These are phyloP conservation scores for Galerucella pusilla DNA, from an alignment of 2,888 invertebrate species.

Conservation along the genomic window DNA sequence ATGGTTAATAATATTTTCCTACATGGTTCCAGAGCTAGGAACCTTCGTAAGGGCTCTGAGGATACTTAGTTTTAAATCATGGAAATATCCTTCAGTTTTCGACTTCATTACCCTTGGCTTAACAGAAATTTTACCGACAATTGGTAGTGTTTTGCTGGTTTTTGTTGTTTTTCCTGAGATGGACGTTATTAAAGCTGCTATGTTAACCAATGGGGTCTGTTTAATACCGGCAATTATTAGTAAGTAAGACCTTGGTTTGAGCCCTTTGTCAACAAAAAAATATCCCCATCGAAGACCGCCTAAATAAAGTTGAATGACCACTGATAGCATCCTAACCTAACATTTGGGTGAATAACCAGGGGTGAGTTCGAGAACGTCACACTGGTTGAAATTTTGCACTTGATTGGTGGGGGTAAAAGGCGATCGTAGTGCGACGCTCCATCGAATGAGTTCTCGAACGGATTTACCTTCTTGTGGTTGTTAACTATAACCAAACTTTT, in stretches of 20 bases:
- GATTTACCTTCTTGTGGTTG: too few species aligned
- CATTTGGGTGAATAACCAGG: too few species aligned
- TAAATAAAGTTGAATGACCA: too few species aligned
- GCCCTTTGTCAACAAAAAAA: too few species aligned
- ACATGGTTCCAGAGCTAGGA: slow-evolving; percentile 80
- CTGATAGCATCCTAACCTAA: too few species aligned
- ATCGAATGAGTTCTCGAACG: too few species aligned
- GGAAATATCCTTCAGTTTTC: slow-evolving; percentile 67
- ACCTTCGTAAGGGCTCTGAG: slow-evolving; percentile 74
- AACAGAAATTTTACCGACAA: slow-evolving; percentile 82
- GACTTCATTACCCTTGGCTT: slow-evolving; percentile 70
- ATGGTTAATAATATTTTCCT: slow-evolving; percentile 82
- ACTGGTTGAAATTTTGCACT: too few species aligned
- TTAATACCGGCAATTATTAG: slow-evolving; percentile 79
- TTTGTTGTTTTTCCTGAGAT: slow-evolving; percentile 82
- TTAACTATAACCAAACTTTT: too few species aligned
- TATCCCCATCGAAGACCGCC: too few species aligned
- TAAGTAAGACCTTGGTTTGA: slow-evolving; percentile 58
- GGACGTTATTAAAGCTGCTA: slow-evolving; percentile 84
- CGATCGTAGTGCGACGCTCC: too few species aligned
- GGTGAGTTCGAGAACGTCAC: too few species aligned
- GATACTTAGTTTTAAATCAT: slow-evolving; percentile 80
- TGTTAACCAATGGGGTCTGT: slow-evolving; percentile 87
- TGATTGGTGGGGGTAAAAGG: too few species aligned
- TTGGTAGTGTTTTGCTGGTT: slow-evolving; percentile 81